Base-by-base conservation (phyloP, 2,113 vertebrate species). In the Ardeotis arabs region DNA sequence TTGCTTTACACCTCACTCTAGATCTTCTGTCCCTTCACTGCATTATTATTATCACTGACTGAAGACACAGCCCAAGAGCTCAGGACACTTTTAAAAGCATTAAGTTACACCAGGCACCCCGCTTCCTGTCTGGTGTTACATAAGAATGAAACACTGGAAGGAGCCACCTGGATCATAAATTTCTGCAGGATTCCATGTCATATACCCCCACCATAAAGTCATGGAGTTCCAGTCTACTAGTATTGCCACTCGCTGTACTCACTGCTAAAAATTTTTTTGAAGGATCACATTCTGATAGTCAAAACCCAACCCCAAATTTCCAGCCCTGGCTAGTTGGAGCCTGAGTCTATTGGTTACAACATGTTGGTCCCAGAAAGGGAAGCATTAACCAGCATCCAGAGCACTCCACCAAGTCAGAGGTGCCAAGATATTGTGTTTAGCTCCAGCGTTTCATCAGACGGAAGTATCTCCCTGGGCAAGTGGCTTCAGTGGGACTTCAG, bases 211-310 rank as follows among this genome's bases (percentile, higher is more conserved):
- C 14, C 52, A 50, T 31, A 35, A 89, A 78, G 53, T 41, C 16
- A 52, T 29, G 5, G 41, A 69, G 14, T 83, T 74, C 66, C 13
- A 45, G 31, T 50, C 39, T 33, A 55, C 68, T 82, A 86, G n/a
- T 18, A 75, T 37, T 37, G 35, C 10, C 0, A 0, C 2, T 53
- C 33, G 35, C 24, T 39, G 14, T 62, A 60, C 35, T 76, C 47
- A 66, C 60, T 55, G n/a, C 14, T 60, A 27, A 67, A 70, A 70
- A 69, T 1, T 16, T 31, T 56, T 41, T 74, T 53, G 28, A 45
- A 67, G 69, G 33, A 72, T 41, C 29, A 33, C 0, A 0, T 55
- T 67, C 8, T 52, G 31, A 55, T 28, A 78, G 39, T 39, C 66
- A 82, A 50, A 86, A 74, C 4, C 14, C 14, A 59, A 7, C 11